Evolutionary conservation across 2,113 vertebrate species (phyloP).

Genomic region (Syngnathoides biaculeatus): DNA sequence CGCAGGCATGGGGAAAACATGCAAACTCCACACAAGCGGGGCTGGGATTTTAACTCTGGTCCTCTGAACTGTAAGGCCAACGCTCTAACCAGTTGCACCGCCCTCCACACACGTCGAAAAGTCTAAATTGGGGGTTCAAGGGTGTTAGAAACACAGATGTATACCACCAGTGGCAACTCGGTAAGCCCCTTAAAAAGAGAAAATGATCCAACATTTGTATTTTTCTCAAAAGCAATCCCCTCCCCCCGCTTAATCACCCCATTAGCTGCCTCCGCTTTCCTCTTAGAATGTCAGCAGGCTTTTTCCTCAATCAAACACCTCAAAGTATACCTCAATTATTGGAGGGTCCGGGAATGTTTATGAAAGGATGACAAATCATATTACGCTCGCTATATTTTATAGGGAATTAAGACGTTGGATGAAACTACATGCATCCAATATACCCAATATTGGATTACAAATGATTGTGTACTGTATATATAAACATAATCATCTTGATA

Average conservation of each 20-base stretch:
- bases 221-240: conserved; percentile 56
- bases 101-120: too few species aligned
- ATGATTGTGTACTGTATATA: too few species aligned
- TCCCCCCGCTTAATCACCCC: conserved; percentile 50
- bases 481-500: too few species aligned
- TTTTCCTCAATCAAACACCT: background rate
- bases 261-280: conserved; percentile 32
- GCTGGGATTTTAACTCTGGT: too few species aligned
- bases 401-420: background rate
- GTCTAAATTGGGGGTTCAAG: conserved; percentile 59
- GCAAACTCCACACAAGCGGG: too few species aligned
- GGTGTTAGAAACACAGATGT: conserved; percentile 61
- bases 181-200: conserved; percentile 56
- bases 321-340: background rate
- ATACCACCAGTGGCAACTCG: conserved; percentile 52
- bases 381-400: background rate
- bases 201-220: conserved; percentile 63
- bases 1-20: too few species aligned
- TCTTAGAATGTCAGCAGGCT: background rate
- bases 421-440: background rate
- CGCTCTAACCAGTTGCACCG: too few species aligned
- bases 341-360: background rate
- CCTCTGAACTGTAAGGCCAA: too few species aligned
- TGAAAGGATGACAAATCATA: background rate
- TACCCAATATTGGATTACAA: too few species aligned